phyloP scores from a whole-genome alignment of 2,888 invertebrate genomes.

The Stictocephala bisonia region DNA sequence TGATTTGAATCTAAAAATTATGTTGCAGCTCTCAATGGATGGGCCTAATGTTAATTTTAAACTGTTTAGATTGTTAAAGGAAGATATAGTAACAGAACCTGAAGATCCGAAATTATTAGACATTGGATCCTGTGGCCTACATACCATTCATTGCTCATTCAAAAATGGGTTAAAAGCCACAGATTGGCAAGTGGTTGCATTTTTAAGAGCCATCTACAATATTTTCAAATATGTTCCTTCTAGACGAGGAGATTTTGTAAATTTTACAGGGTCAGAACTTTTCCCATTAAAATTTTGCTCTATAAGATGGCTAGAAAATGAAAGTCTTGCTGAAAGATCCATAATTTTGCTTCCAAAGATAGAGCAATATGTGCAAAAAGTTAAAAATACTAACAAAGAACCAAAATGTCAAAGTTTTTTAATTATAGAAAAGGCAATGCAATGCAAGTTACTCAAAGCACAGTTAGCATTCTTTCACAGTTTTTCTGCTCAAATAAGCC shows the following conservation, averaged over 20 bases:
- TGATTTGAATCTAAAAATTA: neutral
- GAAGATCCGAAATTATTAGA: slow-evolving; percentile 7
- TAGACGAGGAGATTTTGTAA: slow-evolving; percentile 57
- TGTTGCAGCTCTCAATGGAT: slow-evolving; percentile 20
- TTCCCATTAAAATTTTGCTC: slow-evolving; percentile 60
- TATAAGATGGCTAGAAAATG: slow-evolving; percentile 58
- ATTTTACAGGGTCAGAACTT: slow-evolving; percentile 47
- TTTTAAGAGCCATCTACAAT: slow-evolving; percentile 38
- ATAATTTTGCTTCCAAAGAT: slow-evolving; percentile 51
- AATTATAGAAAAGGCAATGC: too few species aligned
- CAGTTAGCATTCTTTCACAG: too few species aligned
- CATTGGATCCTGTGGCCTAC: slow-evolving; percentile 29
- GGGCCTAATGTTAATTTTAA: slow-evolving; percentile 23
- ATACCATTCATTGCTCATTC: neutral
- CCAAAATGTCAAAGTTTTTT: too few species aligned
- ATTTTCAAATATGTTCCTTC: slow-evolving; percentile 60
- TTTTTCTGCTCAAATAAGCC: too few species aligned
- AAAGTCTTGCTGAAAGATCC: slow-evolving; percentile 51
- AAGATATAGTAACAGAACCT: neutral
- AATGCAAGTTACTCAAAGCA: too few species aligned
- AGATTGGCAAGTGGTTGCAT: slow-evolving; percentile 8
- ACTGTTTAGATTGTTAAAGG: neutral
- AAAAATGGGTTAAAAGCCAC: slow-evolving; percentile 10
- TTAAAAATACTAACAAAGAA: slow-evolving; percentile 33
- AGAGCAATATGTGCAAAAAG: slow-evolving; percentile 51